Conservation (phyloP, 2,888 invertebrate genomes). For the Stenotaenia linearis region DNA sequence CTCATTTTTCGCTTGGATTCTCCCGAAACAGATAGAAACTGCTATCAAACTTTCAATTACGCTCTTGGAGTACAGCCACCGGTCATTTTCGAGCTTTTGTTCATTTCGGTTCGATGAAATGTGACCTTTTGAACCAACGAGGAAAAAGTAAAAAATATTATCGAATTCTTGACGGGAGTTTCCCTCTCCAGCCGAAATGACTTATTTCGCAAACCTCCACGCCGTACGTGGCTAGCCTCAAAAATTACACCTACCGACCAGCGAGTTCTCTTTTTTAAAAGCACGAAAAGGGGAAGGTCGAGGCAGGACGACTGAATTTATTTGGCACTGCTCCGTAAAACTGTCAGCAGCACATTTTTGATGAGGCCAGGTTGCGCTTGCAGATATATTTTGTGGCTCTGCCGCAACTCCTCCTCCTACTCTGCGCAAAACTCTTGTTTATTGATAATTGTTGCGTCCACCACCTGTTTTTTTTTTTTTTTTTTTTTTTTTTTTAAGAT, state of each 20-base stretch:
- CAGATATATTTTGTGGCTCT: neutral
- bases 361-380: conserved; percentile 1
- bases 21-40: neutral
- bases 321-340: conserved; percentile 27
- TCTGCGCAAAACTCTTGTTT: neutral
- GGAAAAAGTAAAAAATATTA: conserved; percentile 8
- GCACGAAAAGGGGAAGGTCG: conserved; percentile 8
- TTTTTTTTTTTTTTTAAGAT: neutral
- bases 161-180: conserved; percentile 26
- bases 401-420: conserved; percentile 9
- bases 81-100: neutral
- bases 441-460: neutral
- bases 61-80: neutral
- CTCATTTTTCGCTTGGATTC: neutral
- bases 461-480: neutral
- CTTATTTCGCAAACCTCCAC: neutral
- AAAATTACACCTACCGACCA: neutral
- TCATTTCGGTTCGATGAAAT: neutral
- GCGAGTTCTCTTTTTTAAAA: conserved; percentile 10
- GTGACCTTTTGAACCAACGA: conserved; percentile 4
- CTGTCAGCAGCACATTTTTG: conserved; percentile 24
- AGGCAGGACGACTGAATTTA: conserved; percentile 11
- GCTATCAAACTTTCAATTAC: neutral
- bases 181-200: conserved; percentile 12
- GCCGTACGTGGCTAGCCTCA: neutral